Conservation (phyloP, 37 sponge, comb jelly and placozoan genomes). For the Spongilla lacustris region DNA sequence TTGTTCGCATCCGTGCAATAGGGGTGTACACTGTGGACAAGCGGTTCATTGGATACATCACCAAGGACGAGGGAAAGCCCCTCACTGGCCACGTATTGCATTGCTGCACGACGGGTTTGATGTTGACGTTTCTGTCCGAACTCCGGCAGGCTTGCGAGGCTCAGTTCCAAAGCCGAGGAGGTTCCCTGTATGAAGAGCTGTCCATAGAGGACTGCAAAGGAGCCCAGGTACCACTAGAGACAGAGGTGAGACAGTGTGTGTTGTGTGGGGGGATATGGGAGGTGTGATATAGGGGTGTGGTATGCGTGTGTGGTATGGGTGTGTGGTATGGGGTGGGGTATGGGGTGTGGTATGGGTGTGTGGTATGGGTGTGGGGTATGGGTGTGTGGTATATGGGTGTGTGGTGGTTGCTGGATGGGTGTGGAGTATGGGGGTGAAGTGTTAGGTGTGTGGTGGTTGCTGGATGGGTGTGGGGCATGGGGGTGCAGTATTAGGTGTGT, state of each 20-base stretch:
- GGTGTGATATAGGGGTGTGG: not conserved
- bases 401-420: no score
- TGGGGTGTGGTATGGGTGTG: no score
- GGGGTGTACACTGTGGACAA: conserved; percentile 52
- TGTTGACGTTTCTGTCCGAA: conserved; percentile 45
- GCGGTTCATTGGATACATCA: conserved; percentile 57
- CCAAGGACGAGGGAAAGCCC: conserved; percentile 62
- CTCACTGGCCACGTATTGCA: conserved; percentile 43
- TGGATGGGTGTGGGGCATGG: no score
- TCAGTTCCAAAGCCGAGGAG: conserved; percentile 43
- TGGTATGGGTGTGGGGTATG: no score
- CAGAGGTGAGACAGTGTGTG: conserved; percentile 16
- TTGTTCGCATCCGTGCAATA: conserved; percentile 41
- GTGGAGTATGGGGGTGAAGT: no score
- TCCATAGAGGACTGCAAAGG: conserved; percentile 46
- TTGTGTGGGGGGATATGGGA: not conserved
- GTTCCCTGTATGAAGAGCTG: conserved; percentile 60
- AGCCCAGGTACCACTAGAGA: not conserved
- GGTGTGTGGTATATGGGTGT: no score
- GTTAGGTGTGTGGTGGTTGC: no score
- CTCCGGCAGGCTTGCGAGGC: conserved; percentile 59
- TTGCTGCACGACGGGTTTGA: conserved; percentile 56
- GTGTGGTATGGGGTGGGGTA: no score
- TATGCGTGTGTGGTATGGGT: no score
- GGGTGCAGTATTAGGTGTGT: no score